Evolutionary conservation across 2,113 vertebrate species (phyloP).

Genomic region (Calidris pygmaea): DNA sequence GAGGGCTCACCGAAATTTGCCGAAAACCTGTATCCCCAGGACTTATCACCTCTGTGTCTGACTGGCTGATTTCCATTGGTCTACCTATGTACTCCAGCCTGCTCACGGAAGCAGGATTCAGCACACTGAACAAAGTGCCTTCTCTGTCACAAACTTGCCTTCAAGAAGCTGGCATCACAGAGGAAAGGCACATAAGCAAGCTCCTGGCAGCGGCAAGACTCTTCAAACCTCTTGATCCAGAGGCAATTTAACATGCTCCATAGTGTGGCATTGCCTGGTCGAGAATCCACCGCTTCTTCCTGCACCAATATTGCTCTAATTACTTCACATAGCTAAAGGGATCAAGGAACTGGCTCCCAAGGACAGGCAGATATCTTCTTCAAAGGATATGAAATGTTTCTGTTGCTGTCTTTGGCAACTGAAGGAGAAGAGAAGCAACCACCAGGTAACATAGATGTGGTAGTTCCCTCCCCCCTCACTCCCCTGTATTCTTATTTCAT

Average conservation of each 20-base stretch:
- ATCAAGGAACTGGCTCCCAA: slow-evolving; percentile 42
- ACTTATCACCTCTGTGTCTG: slow-evolving; percentile 80
- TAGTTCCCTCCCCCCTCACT: slow-evolving; percentile 17
- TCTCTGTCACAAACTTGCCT: slow-evolving; percentile 84
- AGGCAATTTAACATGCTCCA: slow-evolving; percentile 65
- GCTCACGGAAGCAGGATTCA: slow-evolving; percentile 82
- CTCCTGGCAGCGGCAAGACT: slow-evolving; percentile 86
- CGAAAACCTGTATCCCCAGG: slow-evolving; percentile 85
- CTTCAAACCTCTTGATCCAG: slow-evolving; percentile 73
- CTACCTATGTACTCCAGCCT: slow-evolving; percentile 88
- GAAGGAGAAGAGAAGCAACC: slow-evolving; percentile 55
- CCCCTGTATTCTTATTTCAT: slow-evolving; percentile 39
- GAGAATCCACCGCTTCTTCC: slow-evolving; percentile 63
- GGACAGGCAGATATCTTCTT: slow-evolving; percentile 43
- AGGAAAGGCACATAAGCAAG: slow-evolving; percentile 87
- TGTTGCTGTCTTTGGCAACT: background rate
- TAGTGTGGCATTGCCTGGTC: background rate
- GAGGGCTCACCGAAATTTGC: slow-evolving; percentile 91
- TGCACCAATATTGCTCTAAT: slow-evolving; percentile 28
- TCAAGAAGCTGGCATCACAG: slow-evolving; percentile 87
- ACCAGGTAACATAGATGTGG: slow-evolving; percentile 8
- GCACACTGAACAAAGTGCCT: slow-evolving; percentile 84
- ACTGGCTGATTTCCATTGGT: slow-evolving; percentile 93
- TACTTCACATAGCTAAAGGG: slow-evolving; percentile 41
- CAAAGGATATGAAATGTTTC: background rate